phyloP scores from a whole-genome alignment of 2,113 vertebrate species.

The Polypterus senegalus region DNA sequence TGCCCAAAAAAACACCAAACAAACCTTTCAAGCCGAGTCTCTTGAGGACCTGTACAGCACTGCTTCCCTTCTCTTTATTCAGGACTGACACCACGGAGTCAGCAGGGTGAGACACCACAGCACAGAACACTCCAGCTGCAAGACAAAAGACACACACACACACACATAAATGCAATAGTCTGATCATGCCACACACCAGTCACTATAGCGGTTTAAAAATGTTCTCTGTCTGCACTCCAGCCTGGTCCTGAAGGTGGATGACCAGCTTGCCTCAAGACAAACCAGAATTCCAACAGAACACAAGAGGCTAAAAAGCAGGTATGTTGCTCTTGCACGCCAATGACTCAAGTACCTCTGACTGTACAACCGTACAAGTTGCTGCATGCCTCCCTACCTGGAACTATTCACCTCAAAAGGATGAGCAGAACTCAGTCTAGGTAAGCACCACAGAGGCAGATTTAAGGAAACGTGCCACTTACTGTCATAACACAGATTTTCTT shows the following conservation, averaged over 20 bases:
- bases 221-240: constrained; percentile 55
- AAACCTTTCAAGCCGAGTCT: constrained; percentile 77
- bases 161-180: no score
- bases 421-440: constrained; percentile 54
- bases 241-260: constrained; percentile 44
- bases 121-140: constrained; percentile 93
- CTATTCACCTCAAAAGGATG: constrained; percentile 40
- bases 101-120: constrained; percentile 90
- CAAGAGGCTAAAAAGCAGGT: constrained; percentile 63
- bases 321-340: constrained; percentile 83
- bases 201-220: not conserved
- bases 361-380: constrained; percentile 80
- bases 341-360: constrained; percentile 94
- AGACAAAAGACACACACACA: constrained; percentile 12
- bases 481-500: not conserved
- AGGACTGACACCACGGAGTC: constrained; percentile 93
- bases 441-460: constrained; percentile 87
- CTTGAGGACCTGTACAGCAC: constrained; percentile 68
- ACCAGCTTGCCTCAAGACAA: constrained; percentile 26
- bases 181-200: no score
- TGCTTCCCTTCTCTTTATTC: constrained; percentile 92
- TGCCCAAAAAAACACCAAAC: not conserved
- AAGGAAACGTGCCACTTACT: constrained; percentile 65
- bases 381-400: constrained; percentile 48
- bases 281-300: constrained; percentile 51